Conservation (phyloP, 2,113 vertebrate species). For the Phocoena phocoena region DNA sequence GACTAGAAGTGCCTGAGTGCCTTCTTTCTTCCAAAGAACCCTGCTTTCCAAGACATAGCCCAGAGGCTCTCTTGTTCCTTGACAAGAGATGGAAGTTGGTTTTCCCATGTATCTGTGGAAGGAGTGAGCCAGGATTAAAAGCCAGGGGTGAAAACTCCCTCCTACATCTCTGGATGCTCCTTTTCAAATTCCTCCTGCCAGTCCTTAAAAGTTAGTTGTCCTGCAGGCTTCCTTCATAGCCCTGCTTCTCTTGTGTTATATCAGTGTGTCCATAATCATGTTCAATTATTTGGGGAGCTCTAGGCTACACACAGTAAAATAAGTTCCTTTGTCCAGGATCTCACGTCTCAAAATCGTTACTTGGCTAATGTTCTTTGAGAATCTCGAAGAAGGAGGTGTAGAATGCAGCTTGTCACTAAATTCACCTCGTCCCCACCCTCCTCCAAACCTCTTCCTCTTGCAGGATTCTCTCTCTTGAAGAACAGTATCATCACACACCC, state of each 20-base stretch:
- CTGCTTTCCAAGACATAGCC: not conserved
- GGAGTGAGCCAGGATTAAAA: not conserved
- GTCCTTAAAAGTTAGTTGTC: not conserved
- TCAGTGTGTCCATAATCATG: slow-evolving; percentile 12
- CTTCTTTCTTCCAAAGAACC: not conserved
- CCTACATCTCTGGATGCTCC: not conserved
- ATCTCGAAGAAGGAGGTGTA: not conserved
- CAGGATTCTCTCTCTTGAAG: not conserved
- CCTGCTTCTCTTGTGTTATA: not conserved
- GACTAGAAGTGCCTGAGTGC: not conserved
- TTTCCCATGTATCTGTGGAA: not conserved
- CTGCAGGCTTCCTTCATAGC: not conserved
- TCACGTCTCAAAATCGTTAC: not conserved
- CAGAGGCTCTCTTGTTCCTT: accelerated
- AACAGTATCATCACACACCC: not conserved
- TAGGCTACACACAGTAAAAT: not conserved
- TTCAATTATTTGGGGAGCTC: not conserved
- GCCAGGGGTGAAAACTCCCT: not conserved
- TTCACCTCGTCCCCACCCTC: not conserved
- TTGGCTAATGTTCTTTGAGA: not conserved
- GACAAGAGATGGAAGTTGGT: not conserved
- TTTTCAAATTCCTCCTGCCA: not conserved
- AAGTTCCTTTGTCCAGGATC: not conserved
- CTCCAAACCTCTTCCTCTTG: not conserved
- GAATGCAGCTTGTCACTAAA: not conserved